Base-by-base conservation (phyloP, 2,888 invertebrate species). In the Polia nebulosa region DNA sequence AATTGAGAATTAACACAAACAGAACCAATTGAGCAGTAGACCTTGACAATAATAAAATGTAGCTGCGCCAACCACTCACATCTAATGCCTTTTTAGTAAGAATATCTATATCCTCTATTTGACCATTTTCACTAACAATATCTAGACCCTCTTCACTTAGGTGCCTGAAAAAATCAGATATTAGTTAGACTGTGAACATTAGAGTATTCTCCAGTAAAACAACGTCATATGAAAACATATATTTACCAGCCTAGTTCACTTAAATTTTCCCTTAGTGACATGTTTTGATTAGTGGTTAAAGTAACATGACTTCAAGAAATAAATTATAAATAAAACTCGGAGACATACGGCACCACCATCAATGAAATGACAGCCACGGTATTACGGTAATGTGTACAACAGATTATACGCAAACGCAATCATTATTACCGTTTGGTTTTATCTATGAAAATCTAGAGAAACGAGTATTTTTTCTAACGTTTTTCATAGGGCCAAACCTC, bases 61-160 rank as follows among this genome's bases (percentile, higher is more conserved):
- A 71, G 59, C 20, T 27, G 9, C 32, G 34, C 17, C 51, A 59
- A 55, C 29, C 85, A 96, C 97, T 96, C 94, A 98, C 98, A 91
- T 98, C 97, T 87, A 97, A 92, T 69, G 97, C 97, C 89, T 96
- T 96, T 86, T 96, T 96, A 72, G 96, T 95, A 74, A 97, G 93
- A 86, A 96, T 96, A 86, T 96, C 96, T 83, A 96, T 91, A 92
- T 98, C 97, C 74, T 95, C 94, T 86, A 97, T 95, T 88, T 93
- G 95, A 72, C 96, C 97, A 91, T 96, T 96, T 92, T 97, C 97
- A 78, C 96, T 97, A 82, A 97, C 93, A 86, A 96, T 93, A 90
- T 97, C 96, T 72, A 97, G 94, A 80, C 98, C 98, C 87, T 97
- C 97, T 79, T 97, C 96, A 76, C 97, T 97, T 81, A 98, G 94